phyloP scores from a whole-genome alignment of 2,113 vertebrate genomes.

The Austrofundulus limnaeus region DNA sequence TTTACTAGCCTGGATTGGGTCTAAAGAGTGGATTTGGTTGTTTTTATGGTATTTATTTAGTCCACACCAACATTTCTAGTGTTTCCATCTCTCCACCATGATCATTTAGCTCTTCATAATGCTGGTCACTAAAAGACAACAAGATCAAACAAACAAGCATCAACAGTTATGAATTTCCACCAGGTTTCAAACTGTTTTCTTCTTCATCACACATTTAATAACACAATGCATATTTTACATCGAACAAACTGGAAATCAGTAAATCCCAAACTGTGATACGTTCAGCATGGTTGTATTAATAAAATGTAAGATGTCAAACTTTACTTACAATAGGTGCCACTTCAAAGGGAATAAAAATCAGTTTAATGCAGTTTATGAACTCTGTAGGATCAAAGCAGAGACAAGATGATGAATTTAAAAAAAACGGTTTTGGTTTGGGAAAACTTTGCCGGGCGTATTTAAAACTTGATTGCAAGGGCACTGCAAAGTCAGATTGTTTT shows the following conservation, averaged over 20 bases:
- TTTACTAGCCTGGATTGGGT: too few relatives aligned
- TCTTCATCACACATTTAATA: not conserved
- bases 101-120: too few relatives aligned
- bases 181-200: not conserved
- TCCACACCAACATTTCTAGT: too few relatives aligned
- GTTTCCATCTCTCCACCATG: too few relatives aligned
- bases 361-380: constrained; percentile 49
- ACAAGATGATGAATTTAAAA: too few relatives aligned
- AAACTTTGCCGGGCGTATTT: constrained; percentile 57
- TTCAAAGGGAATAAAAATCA: constrained; percentile 46
- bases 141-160: too few relatives aligned
- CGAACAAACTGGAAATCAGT: not conserved
- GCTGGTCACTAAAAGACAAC: too few relatives aligned
- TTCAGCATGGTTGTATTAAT: not conserved
- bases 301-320: constrained; percentile 33
- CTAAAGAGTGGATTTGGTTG: too few relatives aligned
- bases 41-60: too few relatives aligned
- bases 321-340: constrained; percentile 44
- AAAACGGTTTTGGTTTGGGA: constrained; percentile 25
- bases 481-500: constrained; percentile 65
- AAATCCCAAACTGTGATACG: not conserved
- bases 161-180: too few relatives aligned
- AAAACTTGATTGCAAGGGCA: constrained; percentile 54
- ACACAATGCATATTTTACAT: not conserved
- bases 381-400: constrained; percentile 51